Base-by-base conservation (phyloP, 2,888 invertebrate species). In the Gnatocerus cornutus region DNA sequence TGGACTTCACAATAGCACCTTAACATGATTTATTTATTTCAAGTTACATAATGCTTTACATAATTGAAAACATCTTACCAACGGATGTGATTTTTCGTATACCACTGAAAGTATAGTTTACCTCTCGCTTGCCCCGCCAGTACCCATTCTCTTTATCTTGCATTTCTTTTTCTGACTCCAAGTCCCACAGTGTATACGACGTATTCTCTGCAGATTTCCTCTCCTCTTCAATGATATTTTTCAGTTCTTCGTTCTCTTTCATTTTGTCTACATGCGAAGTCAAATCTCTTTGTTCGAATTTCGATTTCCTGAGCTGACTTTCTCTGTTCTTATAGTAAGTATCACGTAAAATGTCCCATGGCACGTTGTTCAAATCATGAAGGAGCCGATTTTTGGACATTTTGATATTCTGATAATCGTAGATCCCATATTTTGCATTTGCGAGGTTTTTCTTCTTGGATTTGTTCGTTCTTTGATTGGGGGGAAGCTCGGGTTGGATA, bases 111-210 rank as follows among this genome's bases (percentile, higher is more conserved):
- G 73, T 70, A 45, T 73, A 71, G 64, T 77, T 76, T 16, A 73
- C 72, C 21, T 80, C 75, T 52, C 84, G 75, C 16, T 76, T 80
- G 61, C 82, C 79, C 61, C 76, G 81, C 61, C 80, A 84, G 67
- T 80, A 81, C 1, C 81, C 81, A 69, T 81, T 85, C 72, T 78
- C 82, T 37, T 83, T 84, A 68, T 88, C 88, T 27, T 82, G 79
- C 55, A 86, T 81, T 72, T 88, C 88, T 69, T 87, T 88, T 74
- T 89, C 88, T n/a, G 87, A 82, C 77, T 89, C 89, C 66, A 89
- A 80, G 74, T 88, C 88, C 88, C 88, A 88, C 5, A 89, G 74
- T 68, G 80, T 85, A 41, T 82, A 80, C 1, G 84, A 81, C 3
- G 74, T 74, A 68, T 83, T 82, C 48, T 77, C 56, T 2, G 74